Evolutionary conservation across 2,888 invertebrate species (phyloP).

Genomic region (Drosophila melanosoma): DNA sequence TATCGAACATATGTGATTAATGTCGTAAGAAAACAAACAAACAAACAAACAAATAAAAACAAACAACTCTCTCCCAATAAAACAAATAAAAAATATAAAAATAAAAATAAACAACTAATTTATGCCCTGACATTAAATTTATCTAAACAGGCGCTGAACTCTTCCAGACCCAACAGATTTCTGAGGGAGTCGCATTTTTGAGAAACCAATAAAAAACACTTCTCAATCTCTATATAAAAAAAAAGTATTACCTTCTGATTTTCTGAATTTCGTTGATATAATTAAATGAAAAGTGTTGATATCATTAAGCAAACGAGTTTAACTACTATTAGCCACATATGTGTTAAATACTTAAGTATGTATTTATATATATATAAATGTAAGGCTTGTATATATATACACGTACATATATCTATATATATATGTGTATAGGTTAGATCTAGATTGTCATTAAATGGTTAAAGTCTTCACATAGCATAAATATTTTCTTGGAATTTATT

Average conservation of each 20-base stretch:
- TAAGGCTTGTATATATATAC: constrained; percentile 58
- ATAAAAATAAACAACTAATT: constrained; percentile 27
- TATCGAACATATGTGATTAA: constrained; percentile 36
- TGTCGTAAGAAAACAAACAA: constrained; percentile 50
- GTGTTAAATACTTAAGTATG: constrained; percentile 52
- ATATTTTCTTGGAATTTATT: constrained; percentile 52
- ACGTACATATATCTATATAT: constrained; percentile 26
- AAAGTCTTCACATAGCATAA: constrained; percentile 49
- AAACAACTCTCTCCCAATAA: constrained; percentile 5
- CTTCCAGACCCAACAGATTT: constrained; percentile 66
- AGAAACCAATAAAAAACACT: constrained; percentile 42
- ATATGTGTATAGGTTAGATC: constrained; percentile 7
- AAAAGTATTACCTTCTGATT: constrained; percentile 77
- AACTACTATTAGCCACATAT: constrained; percentile 55
- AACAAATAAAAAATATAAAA: constrained; percentile 2
- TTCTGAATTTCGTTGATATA: constrained; percentile 38
- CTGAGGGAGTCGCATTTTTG: constrained; percentile 82
- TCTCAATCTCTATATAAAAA: constrained; percentile 55
- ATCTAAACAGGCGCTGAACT: constrained; percentile 80
- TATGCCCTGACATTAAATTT: constrained; percentile 64
- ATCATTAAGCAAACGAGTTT: constrained; percentile 41
- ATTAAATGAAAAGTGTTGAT: constrained; percentile 28
- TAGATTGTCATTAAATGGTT: constrained; percentile 20
- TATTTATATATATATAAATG: constrained; percentile 51
- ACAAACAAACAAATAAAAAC: constrained; percentile 5